phyloP scores from a whole-genome alignment of 2,113 vertebrate species.

The Ranitomeya variabilis region DNA sequence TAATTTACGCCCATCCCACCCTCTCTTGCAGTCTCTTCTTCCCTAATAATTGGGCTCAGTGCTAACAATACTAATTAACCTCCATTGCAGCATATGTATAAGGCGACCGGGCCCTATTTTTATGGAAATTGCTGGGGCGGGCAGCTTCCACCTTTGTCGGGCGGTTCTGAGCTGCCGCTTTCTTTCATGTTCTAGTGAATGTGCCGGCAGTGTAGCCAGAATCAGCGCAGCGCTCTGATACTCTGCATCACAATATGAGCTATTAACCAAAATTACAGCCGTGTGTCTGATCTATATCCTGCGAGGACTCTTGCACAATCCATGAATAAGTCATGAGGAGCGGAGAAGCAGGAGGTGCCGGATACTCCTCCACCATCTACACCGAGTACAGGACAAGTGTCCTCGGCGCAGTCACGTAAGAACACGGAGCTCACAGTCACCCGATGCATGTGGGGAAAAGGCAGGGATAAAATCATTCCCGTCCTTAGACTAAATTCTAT shows the following conservation, averaged over 20 bases:
- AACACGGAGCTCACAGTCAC: too few relatives aligned
- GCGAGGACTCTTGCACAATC: not conserved
- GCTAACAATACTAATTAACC: conserved; percentile 36
- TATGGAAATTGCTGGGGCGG: conserved; percentile 16
- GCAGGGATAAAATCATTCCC: too few relatives aligned
- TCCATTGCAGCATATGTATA: not conserved
- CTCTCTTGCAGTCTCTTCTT: not conserved
- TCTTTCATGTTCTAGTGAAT: not conserved
- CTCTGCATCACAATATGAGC: conserved; percentile 27
- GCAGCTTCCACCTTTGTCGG: not conserved
- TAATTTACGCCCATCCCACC: not conserved
- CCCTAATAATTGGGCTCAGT: not conserved
- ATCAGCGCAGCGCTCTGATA: not conserved
- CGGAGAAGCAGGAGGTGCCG: not conserved
- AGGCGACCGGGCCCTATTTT: not conserved
- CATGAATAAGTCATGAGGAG: conserved; percentile 42
- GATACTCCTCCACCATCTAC: not conserved
- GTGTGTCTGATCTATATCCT: conserved; percentile 23
- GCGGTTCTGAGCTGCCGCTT: not conserved
- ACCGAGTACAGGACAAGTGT: too few relatives aligned
- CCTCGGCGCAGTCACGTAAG: too few relatives aligned
- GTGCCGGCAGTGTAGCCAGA: not conserved
- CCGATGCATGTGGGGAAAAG: too few relatives aligned
- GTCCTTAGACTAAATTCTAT: too few relatives aligned
- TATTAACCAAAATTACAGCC: conserved; percentile 25